These are phyloP conservation scores for Limnodromus scolopaceus DNA, from an alignment of 2,797 vertebrate species.

Conservation along the genomic window DNA sequence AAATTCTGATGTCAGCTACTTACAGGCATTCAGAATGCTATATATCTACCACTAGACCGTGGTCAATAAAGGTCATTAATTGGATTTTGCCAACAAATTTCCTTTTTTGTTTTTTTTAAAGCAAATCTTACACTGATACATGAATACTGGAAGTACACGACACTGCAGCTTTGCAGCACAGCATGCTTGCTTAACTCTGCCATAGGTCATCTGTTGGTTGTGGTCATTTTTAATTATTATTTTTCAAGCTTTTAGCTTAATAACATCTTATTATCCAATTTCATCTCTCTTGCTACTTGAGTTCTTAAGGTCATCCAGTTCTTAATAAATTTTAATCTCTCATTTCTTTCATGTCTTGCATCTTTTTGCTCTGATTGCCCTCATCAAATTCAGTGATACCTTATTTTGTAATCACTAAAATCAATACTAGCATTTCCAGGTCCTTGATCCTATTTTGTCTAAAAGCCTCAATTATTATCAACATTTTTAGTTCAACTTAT, in stretches of 20 bases:
- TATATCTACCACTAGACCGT: not conserved
- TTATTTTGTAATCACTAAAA: not conserved
- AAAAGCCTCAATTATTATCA: not conserved
- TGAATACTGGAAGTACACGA: not conserved
- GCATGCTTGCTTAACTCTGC: not conserved
- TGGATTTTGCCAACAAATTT: not conserved
- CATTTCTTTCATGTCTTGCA: not conserved
- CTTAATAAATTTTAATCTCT: not conserved
- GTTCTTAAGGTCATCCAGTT: not conserved
- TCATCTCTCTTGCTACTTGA: not conserved
- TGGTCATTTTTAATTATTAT: conserved; percentile 8
- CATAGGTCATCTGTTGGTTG: not conserved
- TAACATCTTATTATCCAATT: not conserved
- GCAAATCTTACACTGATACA: not conserved
- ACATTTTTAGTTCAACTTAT: not conserved
- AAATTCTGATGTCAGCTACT: not conserved
- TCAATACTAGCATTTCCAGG: not conserved
- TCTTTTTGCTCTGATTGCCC: not conserved
- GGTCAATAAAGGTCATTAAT: not conserved
- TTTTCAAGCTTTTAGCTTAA: conserved; percentile 16
- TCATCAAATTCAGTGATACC: not conserved
- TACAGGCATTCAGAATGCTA: not conserved
- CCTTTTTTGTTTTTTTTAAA: not conserved
- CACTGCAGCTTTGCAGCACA: not conserved
- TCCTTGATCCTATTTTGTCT: conserved; percentile 6